Conservation (phyloP, 2,113 vertebrate genomes). For the Salvelinus sp. region DNA sequence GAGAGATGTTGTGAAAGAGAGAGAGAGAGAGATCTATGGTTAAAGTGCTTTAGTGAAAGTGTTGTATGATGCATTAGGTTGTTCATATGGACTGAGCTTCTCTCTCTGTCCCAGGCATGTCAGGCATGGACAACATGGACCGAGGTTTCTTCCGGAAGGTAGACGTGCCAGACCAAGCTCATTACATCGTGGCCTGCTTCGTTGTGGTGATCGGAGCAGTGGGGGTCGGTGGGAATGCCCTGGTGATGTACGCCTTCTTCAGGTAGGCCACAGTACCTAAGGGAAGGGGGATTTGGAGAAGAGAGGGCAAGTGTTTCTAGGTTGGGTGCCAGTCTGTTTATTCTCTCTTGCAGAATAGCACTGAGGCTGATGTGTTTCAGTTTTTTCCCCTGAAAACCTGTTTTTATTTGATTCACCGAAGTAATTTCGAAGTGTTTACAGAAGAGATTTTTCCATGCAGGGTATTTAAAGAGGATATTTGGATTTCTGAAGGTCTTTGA, state of each 20-base stretch:
- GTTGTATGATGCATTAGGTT: background rate
- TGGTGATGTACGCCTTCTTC: slow-evolving; percentile 95
- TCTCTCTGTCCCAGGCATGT: slow-evolving; percentile 9
- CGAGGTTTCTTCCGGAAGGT: slow-evolving; percentile 74
- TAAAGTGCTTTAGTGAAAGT: background rate
- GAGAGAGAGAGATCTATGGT: background rate
- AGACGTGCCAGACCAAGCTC: slow-evolving; percentile 85
- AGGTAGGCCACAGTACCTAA: slow-evolving; percentile 73
- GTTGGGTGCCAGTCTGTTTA: no score
- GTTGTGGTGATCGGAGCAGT: slow-evolving; percentile 87
- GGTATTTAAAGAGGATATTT: no score
- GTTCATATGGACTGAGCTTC: background rate
- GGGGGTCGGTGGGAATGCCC: slow-evolving; percentile 85
- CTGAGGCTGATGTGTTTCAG: no score
- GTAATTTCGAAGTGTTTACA: no score
- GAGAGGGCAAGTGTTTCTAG: no score
- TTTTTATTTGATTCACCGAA: no score
- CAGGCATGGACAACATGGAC: slow-evolving; percentile 74
- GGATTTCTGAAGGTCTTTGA: no score
- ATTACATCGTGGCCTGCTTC: slow-evolving; percentile 85
- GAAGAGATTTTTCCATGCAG: no score
- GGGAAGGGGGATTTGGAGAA: no score
- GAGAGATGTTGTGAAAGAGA: background rate
- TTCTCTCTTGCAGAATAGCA: no score
- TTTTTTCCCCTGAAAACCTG: no score